Percentiles rank a stretch among this genome's conserved stretches.
Conservation (phyloP, 1,140 invertebrate genomes). For the Drosophila fuyamai region DNA sequence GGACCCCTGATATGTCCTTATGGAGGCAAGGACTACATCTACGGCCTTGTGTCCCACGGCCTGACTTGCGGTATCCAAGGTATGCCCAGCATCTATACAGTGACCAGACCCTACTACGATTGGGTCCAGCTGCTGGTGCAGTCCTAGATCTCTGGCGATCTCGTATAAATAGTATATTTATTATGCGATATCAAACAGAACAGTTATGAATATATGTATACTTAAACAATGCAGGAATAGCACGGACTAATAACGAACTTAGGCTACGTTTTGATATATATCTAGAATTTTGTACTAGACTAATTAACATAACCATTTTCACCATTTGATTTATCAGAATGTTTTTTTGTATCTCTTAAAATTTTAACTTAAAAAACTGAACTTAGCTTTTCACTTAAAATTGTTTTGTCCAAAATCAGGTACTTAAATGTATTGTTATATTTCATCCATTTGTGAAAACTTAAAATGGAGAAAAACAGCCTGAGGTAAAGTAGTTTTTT, state of each 20-base stretch:
- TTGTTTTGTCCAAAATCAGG: too few species aligned
- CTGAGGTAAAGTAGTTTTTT: background rate
- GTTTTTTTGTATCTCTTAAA: background rate
- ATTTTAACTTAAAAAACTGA: background rate
- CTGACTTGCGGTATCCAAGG: conserved; percentile 74
- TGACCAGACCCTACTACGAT: conserved; percentile 68
- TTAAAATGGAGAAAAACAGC: background rate
- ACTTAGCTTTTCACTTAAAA: background rate
- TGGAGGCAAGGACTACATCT: conserved; percentile 64
- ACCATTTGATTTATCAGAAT: background rate
- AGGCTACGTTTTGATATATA: conserved; percentile 60
- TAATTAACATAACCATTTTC: conserved; percentile 19
- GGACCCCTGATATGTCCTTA: conserved; percentile 75
- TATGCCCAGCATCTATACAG: conserved; percentile 79
- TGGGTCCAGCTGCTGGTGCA: conserved; percentile 69
- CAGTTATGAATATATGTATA: conserved; percentile 58
- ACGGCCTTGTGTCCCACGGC: conserved; percentile 77
- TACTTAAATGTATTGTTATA: too few species aligned
- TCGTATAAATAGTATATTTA: conserved; percentile 63
- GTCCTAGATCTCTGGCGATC: conserved; percentile 44
- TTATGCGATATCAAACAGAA: conserved; percentile 71
- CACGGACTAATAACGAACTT: conserved; percentile 59
- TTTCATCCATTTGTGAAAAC: background rate
- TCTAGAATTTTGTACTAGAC: conserved; percentile 21
- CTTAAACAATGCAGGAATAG: conserved; percentile 67